These are phyloP conservation scores for Leucania comma DNA, from an alignment of 2,888 invertebrate genomes.

Conservation along the genomic window DNA sequence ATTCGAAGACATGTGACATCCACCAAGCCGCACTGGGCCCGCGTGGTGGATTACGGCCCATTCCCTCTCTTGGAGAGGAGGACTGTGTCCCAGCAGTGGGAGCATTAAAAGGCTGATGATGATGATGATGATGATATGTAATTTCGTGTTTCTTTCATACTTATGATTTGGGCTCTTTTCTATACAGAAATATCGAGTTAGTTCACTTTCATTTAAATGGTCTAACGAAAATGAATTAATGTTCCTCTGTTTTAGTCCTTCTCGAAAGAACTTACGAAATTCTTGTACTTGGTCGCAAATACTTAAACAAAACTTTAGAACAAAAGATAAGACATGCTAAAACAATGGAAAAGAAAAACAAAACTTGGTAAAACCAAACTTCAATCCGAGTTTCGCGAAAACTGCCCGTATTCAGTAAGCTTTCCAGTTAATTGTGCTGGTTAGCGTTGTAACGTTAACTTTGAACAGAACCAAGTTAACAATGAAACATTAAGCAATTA, in stretches of 20 bases:
- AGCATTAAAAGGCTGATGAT: too few species aligned
- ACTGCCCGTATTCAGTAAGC: slow-evolving; percentile 37
- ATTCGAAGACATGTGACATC: too few species aligned
- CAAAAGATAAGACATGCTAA: background rate
- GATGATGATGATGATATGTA: too few species aligned
- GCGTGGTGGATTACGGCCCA: too few species aligned
- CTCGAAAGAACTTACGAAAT: background rate
- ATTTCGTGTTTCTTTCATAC: too few species aligned
- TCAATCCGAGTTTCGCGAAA: slow-evolving; percentile 32
- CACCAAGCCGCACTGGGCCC: too few species aligned
- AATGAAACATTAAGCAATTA: slow-evolving; percentile 53
- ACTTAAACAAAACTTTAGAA: background rate
- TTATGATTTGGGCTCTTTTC: too few species aligned
- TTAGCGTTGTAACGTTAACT: slow-evolving; percentile 42
- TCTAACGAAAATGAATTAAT: too few species aligned
- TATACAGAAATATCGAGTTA: too few species aligned
- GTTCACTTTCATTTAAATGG: too few species aligned
- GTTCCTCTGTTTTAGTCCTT: background rate
- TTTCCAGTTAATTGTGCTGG: slow-evolving; percentile 49
- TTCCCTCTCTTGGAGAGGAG: too few species aligned
- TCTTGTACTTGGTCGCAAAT: background rate
- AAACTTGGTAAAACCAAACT: background rate
- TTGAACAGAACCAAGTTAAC: slow-evolving; percentile 56
- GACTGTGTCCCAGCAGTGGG: too few species aligned
- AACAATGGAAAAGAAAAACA: slow-evolving; percentile 7